Base-by-base conservation (phyloP, 2,113 vertebrate species). In the Chrysochloris asiatica region DNA sequence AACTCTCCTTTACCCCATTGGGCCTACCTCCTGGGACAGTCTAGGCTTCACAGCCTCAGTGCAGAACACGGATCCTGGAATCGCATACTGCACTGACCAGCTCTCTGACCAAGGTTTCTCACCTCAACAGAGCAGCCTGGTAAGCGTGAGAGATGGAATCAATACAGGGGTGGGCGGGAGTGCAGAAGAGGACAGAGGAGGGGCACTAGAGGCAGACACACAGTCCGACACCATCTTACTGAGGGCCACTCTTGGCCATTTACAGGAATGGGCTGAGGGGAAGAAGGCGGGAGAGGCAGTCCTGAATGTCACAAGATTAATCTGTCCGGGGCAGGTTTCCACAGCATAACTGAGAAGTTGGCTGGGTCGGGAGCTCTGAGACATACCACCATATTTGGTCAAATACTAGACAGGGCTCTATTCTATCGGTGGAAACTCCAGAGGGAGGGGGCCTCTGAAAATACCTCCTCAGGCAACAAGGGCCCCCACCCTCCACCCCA, bases 351-450 rank as follows among this genome's bases (percentile, higher is more conserved):
- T 93, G 95, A 86, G 93, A 84, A 48, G 93, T 93, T 88, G 94
- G 95, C 95, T 82, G 90, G 82, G 88, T 91, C 28, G 2, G 41
- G 73, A n/a, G 84, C 71, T 72, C 65, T 1, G 19, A 83, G 93
- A 95, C 94, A 97, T 90, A 94, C 95, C 96, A 93, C 96, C 96
- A 96, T 97, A 97, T 97, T 97, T 97, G 96, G 96, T 97, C 95
- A 97, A 96, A 97, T 95, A 69, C 95, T 86, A 96, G 90, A 92
- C 93, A 96, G 83, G 80, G 89, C 92, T 94, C 91, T 67, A 83
- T 95, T 94, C 95, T 95, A 93, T 83, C 90, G 5, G 6, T 96
- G 94, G 92, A 96, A 96, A 95, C 94, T 96, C 90, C 36, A 24
- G 90, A 95, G 95, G 95, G 94, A 76, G 93, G 96, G 78, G 86